phyloP scores from a whole-genome alignment of 2,113 vertebrate species.

The Verasper variegatus region DNA sequence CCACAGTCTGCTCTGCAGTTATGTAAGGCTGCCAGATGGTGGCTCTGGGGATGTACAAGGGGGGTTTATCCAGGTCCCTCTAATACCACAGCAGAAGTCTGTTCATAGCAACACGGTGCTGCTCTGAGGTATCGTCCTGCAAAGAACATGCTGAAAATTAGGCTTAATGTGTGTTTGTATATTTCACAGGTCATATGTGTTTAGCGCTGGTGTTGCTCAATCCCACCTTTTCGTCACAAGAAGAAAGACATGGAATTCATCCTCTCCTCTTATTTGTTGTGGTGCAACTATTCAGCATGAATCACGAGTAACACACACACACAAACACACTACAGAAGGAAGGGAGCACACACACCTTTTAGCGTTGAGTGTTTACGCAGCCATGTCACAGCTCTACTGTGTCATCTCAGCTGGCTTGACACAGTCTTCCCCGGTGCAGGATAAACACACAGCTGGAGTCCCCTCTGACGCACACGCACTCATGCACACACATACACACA shows the following conservation, averaged over 20 bases:
- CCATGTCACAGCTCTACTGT: conserved; percentile 21
- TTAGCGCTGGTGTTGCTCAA: conserved; percentile 40
- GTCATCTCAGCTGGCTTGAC: conserved; percentile 53
- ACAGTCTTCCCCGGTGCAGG: conserved; percentile 39
- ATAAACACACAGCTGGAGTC: conserved; percentile 63
- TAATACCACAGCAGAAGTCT: background rate
- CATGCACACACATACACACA: background rate
- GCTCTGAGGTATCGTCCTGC: background rate
- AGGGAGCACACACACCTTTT: conserved; percentile 10
- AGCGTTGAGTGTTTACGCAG: conserved; percentile 4
- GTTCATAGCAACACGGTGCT: conserved; percentile 21
- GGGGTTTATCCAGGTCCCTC: conserved; percentile 9
- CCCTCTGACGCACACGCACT: background rate
- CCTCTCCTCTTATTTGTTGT: conserved; percentile 12
- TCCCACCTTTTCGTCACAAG: background rate
- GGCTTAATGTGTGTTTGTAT: conserved; percentile 9
- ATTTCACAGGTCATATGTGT: conserved; percentile 22
- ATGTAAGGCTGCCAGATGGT: conserved; percentile 66
- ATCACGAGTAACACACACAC: background rate
- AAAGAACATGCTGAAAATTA: background rate
- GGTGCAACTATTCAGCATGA: conserved; percentile 31
- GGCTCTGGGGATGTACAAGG: conserved; percentile 23
- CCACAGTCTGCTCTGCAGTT: conserved; percentile 24
- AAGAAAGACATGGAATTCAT: background rate
- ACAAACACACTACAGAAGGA: background rate